Evolutionary conservation across 2,888 invertebrate genomes (phyloP), one percentile per base, ranked within the genome.

Genomic region (Orthonychiurus folsomi): DNA sequence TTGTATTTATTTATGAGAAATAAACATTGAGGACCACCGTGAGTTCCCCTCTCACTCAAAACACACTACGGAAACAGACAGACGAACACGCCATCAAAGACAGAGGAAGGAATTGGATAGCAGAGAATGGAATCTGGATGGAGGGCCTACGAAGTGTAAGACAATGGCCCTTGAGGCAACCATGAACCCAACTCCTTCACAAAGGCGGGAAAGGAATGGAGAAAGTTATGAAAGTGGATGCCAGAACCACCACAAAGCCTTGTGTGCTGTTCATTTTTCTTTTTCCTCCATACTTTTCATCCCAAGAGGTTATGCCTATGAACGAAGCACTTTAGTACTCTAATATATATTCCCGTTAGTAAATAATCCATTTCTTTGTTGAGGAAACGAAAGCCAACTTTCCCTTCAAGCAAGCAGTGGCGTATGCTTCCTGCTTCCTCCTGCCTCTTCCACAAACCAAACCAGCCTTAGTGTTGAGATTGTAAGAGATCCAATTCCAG

Each of bases 131-230:
- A 37, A 37, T 37, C 37, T 15, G 5, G 5, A 15, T 37, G 37
- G 37, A 37, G 37, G 37, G 15, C 37, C 15, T 15, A 37, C 37
- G 37, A 37, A 37, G 37, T 15, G 37, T 37, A 37, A 37, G 37
- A 37, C 37, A 37, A 37, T 37, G 37, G 37, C 37, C 37, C 37
- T 37, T 37, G 37, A 37, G 37, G 37, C 37, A 37, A 37, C 37
- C 37, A 37, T 37, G 37, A 37, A 37, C 37, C 15, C 37, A n/a
- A n/a, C n/a, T n/a, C 15, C 15, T 37, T 15, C 37, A 37, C 37
- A 37, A 37, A 37, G 37, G 37, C n/a, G n/a, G n/a, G n/a, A n/a
- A n/a, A n/a, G n/a, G n/a, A n/a, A n/a, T n/a, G n/a, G n/a, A n/a
- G 37, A 37, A 37, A 37, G 37, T 37, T 37, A 37, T 37, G 37